Evolutionary conservation across 2,113 vertebrate species (phyloP).

Genomic region (Antechinus stuartii): DNA sequence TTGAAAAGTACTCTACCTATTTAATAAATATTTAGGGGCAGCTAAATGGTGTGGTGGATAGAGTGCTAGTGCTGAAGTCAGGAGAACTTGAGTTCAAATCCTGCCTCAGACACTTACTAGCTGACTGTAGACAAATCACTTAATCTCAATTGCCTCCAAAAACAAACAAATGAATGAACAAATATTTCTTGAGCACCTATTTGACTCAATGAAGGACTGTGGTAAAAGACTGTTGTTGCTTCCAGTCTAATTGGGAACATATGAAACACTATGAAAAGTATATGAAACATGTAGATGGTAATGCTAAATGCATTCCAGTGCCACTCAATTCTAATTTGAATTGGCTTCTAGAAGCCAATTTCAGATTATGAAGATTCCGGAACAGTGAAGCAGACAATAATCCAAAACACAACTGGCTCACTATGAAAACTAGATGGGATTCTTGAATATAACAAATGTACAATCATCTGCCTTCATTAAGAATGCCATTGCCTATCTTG

Average conservation of each 20-base stretch:
- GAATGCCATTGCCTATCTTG: not conserved
- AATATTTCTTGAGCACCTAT: not conserved
- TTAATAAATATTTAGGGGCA: not conserved
- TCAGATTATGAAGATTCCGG: not conserved
- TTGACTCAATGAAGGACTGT: not conserved
- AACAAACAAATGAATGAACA: not conserved
- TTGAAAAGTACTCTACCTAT: not conserved
- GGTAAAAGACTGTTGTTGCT: not conserved
- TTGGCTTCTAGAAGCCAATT: not conserved
- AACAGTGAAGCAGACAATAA: not conserved
- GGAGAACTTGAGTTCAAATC: not conserved
- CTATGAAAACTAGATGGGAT: not conserved
- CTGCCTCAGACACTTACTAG: not conserved
- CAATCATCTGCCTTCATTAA: not conserved
- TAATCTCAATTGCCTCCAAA: not conserved
- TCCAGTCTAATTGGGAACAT: not conserved
- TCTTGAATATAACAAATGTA: not conserved
- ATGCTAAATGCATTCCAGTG: not conserved
- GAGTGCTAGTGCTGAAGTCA: not conserved
- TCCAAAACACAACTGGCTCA: not conserved
- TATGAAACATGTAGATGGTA: not conserved
- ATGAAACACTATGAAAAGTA: not conserved
- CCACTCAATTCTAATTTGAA: not conserved
- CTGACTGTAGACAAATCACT: too few relatives aligned
- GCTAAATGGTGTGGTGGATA: not conserved